phyloP scores from a whole-genome alignment of 2,888 invertebrate genomes.

The Ornithoptera priamus region DNA sequence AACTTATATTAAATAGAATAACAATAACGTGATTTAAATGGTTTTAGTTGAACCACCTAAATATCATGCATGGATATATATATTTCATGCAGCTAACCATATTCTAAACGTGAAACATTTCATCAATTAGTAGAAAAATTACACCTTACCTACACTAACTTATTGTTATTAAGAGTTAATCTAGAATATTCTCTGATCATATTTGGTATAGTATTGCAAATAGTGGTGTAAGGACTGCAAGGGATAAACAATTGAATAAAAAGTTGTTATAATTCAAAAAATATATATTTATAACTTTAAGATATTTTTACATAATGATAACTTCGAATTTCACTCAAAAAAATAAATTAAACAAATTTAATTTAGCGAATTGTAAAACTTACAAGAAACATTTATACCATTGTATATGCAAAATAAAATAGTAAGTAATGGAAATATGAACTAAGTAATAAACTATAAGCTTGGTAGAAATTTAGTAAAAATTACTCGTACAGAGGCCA shows the following conservation, averaged over 20 bases:
- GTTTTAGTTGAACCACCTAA: neutral
- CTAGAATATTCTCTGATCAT: slow-evolving; percentile 61
- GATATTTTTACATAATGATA: slow-evolving; percentile 19
- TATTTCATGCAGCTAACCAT: slow-evolving; percentile 18
- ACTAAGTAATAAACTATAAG: slow-evolving; percentile 16
- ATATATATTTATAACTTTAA: slow-evolving; percentile 31
- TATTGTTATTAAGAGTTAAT: slow-evolving; percentile 30
- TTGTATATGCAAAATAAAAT: slow-evolving; percentile 16
- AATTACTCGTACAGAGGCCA: slow-evolving; percentile 59
- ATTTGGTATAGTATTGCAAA: slow-evolving; percentile 27
- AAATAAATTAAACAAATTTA: slow-evolving; percentile 20
- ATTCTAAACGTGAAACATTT: neutral
- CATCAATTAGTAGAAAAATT: neutral
- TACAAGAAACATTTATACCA: slow-evolving; percentile 9
- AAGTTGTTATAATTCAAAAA: slow-evolving; percentile 33
- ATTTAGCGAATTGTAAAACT: slow-evolving; percentile 21
- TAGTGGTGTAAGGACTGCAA: slow-evolving; percentile 32
- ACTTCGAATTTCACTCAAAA: slow-evolving; percentile 12
- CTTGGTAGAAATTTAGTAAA: slow-evolving; percentile 24
- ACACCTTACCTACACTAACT: neutral
- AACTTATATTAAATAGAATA: neutral
- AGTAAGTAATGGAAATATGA: slow-evolving; percentile 9
- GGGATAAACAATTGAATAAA: slow-evolving; percentile 39
- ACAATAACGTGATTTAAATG: neutral
- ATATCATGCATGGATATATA: slow-evolving; percentile 15